Conservation (phyloP, 2,113 vertebrate species). For the Dipodomys spectabilis region DNA sequence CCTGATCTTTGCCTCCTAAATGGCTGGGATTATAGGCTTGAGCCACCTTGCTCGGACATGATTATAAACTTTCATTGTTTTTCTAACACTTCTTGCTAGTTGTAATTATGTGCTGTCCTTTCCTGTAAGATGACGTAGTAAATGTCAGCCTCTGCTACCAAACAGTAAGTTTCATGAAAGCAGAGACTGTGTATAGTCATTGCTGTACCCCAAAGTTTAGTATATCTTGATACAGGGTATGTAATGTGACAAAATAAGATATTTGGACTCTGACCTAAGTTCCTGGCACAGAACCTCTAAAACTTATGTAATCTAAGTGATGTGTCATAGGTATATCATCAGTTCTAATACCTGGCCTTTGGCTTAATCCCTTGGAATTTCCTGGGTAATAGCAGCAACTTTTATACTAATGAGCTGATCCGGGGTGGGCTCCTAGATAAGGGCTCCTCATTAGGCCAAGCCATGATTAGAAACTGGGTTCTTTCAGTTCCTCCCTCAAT, state of each 20-base stretch:
- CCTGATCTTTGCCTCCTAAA: too few relatives aligned
- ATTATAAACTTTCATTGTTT: slow-evolving; percentile 9
- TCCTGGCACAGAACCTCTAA: neutral
- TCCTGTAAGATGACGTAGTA: neutral
- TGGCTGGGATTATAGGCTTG: too few relatives aligned
- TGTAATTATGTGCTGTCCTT: neutral
- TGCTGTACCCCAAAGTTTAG: neutral
- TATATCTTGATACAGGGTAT: neutral
- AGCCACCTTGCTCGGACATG: neutral
- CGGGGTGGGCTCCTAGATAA: neutral
- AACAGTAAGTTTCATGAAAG: neutral
- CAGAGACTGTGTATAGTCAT: neutral
- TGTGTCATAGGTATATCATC: neutral
- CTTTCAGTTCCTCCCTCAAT: neutral
- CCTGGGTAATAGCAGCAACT: neutral
- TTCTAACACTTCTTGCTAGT: slow-evolving; percentile 9
- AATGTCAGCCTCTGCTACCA: neutral
- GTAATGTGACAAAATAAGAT: neutral
- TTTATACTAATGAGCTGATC: neutral
- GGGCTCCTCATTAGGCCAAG: neutral
- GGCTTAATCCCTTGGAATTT: neutral
- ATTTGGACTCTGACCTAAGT: neutral
- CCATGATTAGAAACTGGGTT: neutral
- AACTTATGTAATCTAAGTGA: neutral
- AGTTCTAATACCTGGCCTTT: neutral